Percentiles rank a stretch among this genome's conserved stretches.
Conservation (phyloP, 2,888 invertebrate species). For the Tachystola acroxantha region DNA sequence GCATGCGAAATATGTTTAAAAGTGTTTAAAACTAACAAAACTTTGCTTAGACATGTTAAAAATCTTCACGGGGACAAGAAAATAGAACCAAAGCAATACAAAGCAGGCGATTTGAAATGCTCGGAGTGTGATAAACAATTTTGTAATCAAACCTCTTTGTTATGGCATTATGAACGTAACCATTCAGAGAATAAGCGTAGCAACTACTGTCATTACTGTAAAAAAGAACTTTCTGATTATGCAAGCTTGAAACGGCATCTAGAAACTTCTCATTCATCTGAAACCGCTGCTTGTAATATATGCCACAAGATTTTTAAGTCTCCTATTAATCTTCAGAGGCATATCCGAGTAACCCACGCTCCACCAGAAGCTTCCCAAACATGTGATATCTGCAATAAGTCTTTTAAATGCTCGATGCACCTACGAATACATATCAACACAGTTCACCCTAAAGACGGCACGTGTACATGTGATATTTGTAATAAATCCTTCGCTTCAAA, state of each 20-base stretch:
- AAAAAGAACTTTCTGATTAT: slow-evolving; percentile 24
- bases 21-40: slow-evolving; percentile 16
- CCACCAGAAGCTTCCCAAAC: slow-evolving; percentile 29
- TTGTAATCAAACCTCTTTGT: slow-evolving; percentile 21
- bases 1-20: slow-evolving; percentile 17
- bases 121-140: slow-evolving; percentile 21
- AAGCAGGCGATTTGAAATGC: slow-evolving; percentile 21
- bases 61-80: slow-evolving; percentile 11
- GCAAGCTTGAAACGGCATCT: slow-evolving; percentile 28
- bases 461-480: slow-evolving; percentile 29
- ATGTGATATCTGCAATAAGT: slow-evolving; percentile 33
- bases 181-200: slow-evolving; percentile 15
- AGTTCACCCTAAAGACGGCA: slow-evolving; percentile 29
- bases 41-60: slow-evolving; percentile 14
- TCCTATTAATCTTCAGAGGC: slow-evolving; percentile 26
- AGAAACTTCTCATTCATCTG: slow-evolving; percentile 26
- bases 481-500: slow-evolving; percentile 28
- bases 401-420: slow-evolving; percentile 34
- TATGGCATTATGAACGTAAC: slow-evolving; percentile 27
- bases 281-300: slow-evolving; percentile 25
- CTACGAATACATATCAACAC: slow-evolving; percentile 31
- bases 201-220: slow-evolving; percentile 18
- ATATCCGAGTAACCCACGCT: slow-evolving; percentile 35
- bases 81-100: slow-evolving; percentile 10
- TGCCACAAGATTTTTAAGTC: slow-evolving; percentile 35